phyloP scores from a whole-genome alignment of 2,797 vertebrate genomes.

The Lutjanus argentimaculatus region DNA sequence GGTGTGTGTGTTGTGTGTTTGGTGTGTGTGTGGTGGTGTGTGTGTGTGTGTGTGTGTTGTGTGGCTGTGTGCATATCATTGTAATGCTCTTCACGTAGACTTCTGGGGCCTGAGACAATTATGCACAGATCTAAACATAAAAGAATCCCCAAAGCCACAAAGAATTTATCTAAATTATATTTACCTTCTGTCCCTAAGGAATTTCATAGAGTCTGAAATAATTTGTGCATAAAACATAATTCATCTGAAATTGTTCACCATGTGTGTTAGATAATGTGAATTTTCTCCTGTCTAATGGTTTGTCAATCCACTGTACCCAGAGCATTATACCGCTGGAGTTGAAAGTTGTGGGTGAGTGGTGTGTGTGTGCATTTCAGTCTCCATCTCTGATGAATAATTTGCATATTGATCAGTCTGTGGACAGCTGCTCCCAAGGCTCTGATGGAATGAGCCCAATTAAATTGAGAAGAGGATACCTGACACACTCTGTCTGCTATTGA shows the following conservation, averaged over 20 bases:
- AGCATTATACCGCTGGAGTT: neutral
- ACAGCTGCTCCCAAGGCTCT: constrained; percentile 48
- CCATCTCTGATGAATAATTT: constrained; percentile 46
- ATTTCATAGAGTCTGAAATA: neutral
- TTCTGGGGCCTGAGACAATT: neutral
- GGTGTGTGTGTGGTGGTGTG: neutral
- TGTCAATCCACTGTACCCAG: neutral
- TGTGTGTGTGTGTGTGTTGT: neutral
- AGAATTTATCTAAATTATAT: neutral
- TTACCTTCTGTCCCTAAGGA: neutral
- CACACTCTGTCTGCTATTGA: constrained; percentile 32
- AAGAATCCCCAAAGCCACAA: neutral
- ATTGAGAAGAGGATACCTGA: constrained; percentile 20
- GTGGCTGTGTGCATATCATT: neutral
- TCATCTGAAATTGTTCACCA: neutral
- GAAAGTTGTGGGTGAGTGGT: neutral
- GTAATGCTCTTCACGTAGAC: neutral
- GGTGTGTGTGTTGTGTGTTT: no score
- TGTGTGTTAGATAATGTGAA: neutral
- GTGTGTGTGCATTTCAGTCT: constrained; percentile 16
- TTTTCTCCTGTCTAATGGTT: neutral
- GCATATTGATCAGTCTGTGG: constrained; percentile 61
- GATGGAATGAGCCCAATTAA: constrained; percentile 69
- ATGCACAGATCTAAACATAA: neutral
- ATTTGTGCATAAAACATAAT: neutral